Base-by-base conservation (phyloP, 2,888 invertebrate genomes). In the Coronaproctus castanopsis region DNA sequence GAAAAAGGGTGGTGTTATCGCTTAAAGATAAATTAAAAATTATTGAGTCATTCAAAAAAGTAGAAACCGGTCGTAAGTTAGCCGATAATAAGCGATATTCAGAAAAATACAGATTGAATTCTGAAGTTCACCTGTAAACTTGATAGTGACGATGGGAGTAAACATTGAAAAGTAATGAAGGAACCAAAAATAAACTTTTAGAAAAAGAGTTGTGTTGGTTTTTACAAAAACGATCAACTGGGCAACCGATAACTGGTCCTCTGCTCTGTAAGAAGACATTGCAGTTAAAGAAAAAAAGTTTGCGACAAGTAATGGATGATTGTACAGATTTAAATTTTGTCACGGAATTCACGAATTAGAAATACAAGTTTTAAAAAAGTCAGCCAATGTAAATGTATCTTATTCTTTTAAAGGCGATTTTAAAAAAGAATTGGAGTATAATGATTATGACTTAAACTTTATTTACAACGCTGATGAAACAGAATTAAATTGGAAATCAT, bases 401-500 rank as follows among this genome's bases (percentile, higher is more conserved):
- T 52, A 61, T 58, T 24, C 54, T 19, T 66, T 58, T 57, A 59
- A 63, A 57, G 57, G 58, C 23, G 61, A 65, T 60, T 63, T 65
- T 57, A 55, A 55, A 24, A 57, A 55, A 23, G 48, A 55, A 48
- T 24, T 61, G 52, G 21, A 24, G n/a, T 24, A 61, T 22, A 22
- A 58, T 48, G 49, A 52, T 21, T 62, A 63, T 57, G 55, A 51
- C 52, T 58, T 55, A 20, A 22, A 60, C 36, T 65, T 67, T 62
- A 61, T 68, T 54, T 67, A 65, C 59, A 67, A 67, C 55, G 64
- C 65, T 20, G 66, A 67, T 57, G 66, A 67, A 61, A 67, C 66
- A 14, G 65, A 65, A 21, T 62, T 67, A 56, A 65, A 66, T 57
- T 66, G 63, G 55, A 66, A 65, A 64, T 64, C 62, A 55, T 61